Evolutionary conservation across 1,140 invertebrate genomes (phyloP).

Genomic region (Dendroctonus ponderosae): DNA sequence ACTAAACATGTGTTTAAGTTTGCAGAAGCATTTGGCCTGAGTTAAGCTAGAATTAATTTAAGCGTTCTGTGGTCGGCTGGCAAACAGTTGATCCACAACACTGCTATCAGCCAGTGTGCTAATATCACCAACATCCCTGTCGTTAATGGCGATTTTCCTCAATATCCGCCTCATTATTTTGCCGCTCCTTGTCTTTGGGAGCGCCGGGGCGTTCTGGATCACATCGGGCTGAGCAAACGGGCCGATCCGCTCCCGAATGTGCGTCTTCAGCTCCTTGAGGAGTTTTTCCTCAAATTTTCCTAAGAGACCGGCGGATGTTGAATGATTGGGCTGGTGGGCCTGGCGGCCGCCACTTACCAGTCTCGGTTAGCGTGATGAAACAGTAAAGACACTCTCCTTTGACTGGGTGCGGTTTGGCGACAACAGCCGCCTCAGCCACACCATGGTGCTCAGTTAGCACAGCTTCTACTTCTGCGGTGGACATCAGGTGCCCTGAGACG

Average conservation of each 20-base stretch:
- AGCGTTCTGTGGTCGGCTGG: constrained; percentile 58
- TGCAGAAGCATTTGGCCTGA: background rate
- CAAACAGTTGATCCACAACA: constrained; percentile 78
- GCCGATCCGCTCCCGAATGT: constrained; percentile 89
- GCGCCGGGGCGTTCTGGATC: constrained; percentile 84
- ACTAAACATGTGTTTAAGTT: background rate
- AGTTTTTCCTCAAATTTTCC: constrained; percentile 67
- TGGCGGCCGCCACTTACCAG: constrained; percentile 44
- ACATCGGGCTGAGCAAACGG: constrained; percentile 95
- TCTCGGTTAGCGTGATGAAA: constrained; percentile 87
- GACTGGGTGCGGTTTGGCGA: constrained; percentile 86
- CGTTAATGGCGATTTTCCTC: constrained; percentile 87
- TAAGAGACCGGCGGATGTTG: background rate
- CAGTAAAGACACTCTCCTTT: constrained; percentile 97
- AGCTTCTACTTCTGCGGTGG: constrained; percentile 93
- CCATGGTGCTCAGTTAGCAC: constrained; percentile 79
- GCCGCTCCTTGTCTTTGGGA: constrained; percentile 96
- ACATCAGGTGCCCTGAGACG: constrained; percentile 95
- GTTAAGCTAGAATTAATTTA: constrained; percentile 11
- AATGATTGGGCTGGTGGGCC: too few relatives aligned
- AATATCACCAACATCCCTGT: constrained; percentile 86
- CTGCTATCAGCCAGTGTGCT: constrained; percentile 88
- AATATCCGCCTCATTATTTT: constrained; percentile 97
- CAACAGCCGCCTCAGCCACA: constrained; percentile 93
- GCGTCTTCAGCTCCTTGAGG: constrained; percentile 72